A percentile compares a stretch with the other conserved stretches of the same genome.
Conservation (phyloP, 2,888 invertebrate genomes). For the Balanococcus diminutus region DNA sequence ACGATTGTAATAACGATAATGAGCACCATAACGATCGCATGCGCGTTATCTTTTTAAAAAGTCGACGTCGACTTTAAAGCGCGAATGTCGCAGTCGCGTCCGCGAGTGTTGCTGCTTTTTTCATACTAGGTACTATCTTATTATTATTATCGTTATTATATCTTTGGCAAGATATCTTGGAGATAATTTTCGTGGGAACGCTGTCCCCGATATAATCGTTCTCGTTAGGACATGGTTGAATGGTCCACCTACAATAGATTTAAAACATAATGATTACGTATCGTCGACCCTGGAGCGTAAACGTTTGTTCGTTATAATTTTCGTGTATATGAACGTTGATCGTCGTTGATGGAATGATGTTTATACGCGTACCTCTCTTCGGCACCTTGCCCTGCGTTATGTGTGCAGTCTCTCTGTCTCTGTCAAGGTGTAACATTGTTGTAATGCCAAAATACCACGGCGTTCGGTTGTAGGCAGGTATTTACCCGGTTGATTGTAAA, state of each 20-base stretch:
- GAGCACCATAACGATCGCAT: constrained; percentile 33
- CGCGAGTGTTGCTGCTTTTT: background rate
- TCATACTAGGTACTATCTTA: background rate
- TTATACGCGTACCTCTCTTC: background rate
- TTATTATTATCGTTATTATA: constrained; percentile 42
- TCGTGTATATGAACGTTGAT: background rate
- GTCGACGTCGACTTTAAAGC: background rate
- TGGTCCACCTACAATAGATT: constrained; percentile 53
- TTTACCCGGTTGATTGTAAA: background rate
- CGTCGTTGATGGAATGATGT: constrained; percentile 5
- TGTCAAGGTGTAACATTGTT: constrained; percentile 8
- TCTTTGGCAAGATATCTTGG: constrained; percentile 26
- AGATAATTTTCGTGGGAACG: constrained; percentile 54
- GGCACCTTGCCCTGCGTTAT: no score
- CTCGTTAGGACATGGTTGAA: constrained; percentile 51
- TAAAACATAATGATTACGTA: constrained; percentile 48
- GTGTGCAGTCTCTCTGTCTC: background rate
- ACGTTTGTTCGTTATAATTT: constrained; percentile 25
- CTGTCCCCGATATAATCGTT: constrained; percentile 43
- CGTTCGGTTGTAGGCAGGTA: background rate
- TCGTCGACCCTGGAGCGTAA: constrained; percentile 41
- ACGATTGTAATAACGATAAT: constrained; percentile 36
- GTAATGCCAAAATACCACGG: background rate
- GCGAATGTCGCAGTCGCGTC: constrained; percentile 6
- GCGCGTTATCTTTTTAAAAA: constrained; percentile 35